phyloP scores from a whole-genome alignment of 1,140 invertebrate species.

The Glomeris maerens region DNA sequence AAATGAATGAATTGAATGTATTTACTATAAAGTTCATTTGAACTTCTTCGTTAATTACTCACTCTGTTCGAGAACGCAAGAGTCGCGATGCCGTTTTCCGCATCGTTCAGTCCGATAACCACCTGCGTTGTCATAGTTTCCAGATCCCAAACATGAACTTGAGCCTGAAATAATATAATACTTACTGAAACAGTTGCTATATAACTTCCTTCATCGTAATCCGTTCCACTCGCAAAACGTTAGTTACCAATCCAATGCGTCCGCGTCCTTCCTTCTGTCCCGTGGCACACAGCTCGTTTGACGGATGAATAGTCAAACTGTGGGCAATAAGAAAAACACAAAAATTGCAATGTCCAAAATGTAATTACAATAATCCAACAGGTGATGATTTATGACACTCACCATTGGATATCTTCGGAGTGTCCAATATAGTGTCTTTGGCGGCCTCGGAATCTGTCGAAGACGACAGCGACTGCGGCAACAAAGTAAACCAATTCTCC shows the following conservation, averaged over 20 bases:
- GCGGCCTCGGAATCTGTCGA: conserved; percentile 71
- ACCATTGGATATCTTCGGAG: conserved; percentile 75
- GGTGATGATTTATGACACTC: conserved; percentile 8
- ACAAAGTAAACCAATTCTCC: conserved; percentile 88
- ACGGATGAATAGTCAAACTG: conserved; percentile 79
- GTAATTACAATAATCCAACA: not conserved
- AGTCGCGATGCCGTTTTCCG: conserved; percentile 74
- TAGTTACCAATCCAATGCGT: conserved; percentile 29
- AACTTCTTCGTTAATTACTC: conserved; percentile 16
- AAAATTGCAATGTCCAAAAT: not conserved
- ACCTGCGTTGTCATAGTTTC: conserved; percentile 79
- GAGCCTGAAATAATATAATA: conserved; percentile 45
- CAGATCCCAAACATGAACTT: conserved; percentile 87
- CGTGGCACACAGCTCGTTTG: conserved; percentile 73
- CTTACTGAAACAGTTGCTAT: not conserved
- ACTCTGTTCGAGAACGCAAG: conserved; percentile 66
- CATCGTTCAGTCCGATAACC: conserved; percentile 79
- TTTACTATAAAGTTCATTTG: no score
- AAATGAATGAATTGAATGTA: no score
- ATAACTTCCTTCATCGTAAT: not conserved
- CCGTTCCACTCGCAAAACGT: not conserved
- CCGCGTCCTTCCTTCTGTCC: conserved; percentile 50
- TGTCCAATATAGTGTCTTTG: conserved; percentile 88
- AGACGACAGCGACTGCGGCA: conserved; percentile 78
- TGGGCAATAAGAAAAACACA: conserved; percentile 17